Conservation (phyloP, 2,888 invertebrate species). For the Ennomos erosarius region DNA sequence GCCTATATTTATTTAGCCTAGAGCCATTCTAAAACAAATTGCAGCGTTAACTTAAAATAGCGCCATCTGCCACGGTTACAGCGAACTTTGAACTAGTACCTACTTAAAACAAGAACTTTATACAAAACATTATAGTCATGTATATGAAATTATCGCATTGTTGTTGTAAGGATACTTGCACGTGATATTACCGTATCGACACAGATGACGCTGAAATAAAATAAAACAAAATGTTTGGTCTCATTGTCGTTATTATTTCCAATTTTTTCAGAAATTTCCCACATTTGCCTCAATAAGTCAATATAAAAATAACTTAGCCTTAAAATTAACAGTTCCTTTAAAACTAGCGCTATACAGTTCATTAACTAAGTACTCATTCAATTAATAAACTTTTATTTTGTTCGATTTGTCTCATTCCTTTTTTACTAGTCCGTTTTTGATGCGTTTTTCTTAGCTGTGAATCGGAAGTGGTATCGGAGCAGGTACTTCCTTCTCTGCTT, state of each 20-base stretch:
- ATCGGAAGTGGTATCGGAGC: too few relatives aligned
- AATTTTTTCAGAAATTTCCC: slow-evolving; percentile 32
- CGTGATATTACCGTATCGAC: background rate
- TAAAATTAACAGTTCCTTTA: slow-evolving; percentile 16
- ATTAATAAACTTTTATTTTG: too few relatives aligned
- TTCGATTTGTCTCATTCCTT: background rate
- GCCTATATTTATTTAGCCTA: too few relatives aligned
- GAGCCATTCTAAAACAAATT: too few relatives aligned
- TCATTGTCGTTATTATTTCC: slow-evolving; percentile 34
- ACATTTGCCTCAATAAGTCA: slow-evolving; percentile 16
- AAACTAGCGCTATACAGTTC: background rate
- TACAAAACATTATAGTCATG: too few relatives aligned
- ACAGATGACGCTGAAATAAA: slow-evolving; percentile 36
- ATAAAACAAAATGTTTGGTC: slow-evolving; percentile 13
- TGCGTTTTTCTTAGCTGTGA: slow-evolving; percentile 5
- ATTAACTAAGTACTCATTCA: too few relatives aligned
- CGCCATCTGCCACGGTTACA: background rate
- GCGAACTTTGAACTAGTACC: background rate
- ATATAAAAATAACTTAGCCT: slow-evolving; percentile 18
- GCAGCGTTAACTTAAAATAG: too few relatives aligned
- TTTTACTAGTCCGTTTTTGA: background rate
- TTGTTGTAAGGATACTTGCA: too few relatives aligned
- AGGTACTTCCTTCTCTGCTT: background rate
- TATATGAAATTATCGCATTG: background rate
- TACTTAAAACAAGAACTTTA: too few relatives aligned